Conservation (phyloP, 2,113 vertebrate species). For the Pelusios castaneus region DNA sequence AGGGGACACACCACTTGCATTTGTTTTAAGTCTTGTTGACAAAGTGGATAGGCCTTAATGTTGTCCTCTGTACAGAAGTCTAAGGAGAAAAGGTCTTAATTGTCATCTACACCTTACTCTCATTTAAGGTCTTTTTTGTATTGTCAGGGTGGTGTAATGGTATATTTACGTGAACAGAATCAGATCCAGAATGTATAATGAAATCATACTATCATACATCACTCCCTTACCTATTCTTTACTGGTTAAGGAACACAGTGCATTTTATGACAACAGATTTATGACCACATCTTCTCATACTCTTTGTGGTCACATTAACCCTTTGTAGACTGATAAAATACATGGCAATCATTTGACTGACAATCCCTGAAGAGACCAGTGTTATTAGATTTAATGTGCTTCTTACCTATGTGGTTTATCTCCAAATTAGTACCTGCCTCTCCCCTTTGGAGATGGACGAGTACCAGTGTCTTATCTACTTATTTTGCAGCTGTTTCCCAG, state of each 20-base stretch:
- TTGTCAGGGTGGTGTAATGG: not conserved
- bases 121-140: not conserved
- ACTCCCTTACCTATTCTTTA: not conserved
- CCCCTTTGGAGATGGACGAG: not conserved
- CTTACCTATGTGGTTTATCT: not conserved
- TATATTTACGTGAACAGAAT: not conserved
- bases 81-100: not conserved
- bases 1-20: no score
- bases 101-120: not conserved
- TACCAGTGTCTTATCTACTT: not conserved
- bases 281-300: not conserved
- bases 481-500: not conserved
- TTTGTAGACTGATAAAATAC: not conserved
- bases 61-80: not conserved
- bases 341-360: not conserved
- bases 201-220: not conserved
- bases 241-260: not conserved
- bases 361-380: not conserved
- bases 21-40: not conserved
- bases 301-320: not conserved
- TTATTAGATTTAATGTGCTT: not conserved
- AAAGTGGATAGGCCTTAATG: not conserved
- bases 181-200: not conserved
- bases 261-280: not conserved
- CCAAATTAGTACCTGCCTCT: not conserved